phyloP scores from a whole-genome alignment of 2,888 invertebrate species.

The Mamestra brassicae region DNA sequence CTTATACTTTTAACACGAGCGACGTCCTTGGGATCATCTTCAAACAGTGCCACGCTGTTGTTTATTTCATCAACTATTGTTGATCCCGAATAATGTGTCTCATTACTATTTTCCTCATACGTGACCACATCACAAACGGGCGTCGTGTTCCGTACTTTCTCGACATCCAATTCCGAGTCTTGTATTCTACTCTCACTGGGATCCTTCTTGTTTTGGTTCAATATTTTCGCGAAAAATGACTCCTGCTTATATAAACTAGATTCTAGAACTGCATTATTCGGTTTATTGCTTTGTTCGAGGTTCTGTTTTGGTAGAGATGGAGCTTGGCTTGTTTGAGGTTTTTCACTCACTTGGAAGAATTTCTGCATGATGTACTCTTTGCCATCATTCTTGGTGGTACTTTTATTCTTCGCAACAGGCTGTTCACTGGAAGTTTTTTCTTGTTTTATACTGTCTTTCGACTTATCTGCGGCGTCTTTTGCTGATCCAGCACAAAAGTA shows the following conservation, averaged over 20 bases:
- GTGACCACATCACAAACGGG: slow-evolving; percentile 77
- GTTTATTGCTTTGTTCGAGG: neutral
- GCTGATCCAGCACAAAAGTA: slow-evolving; percentile 89
- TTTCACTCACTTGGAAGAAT: slow-evolving; percentile 72
- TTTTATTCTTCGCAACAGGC: slow-evolving; percentile 34
- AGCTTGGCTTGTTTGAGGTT: slow-evolving; percentile 15
- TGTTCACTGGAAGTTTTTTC: slow-evolving; percentile 31
- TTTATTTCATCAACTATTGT: slow-evolving; percentile 88
- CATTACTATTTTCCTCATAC: slow-evolving; percentile 83
- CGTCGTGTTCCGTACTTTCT: slow-evolving; percentile 69
- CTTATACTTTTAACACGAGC: slow-evolving; percentile 81
- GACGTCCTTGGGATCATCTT: slow-evolving; percentile 81
- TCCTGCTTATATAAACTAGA: slow-evolving; percentile 82
- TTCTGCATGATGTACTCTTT: slow-evolving; percentile 81
- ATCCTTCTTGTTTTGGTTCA: slow-evolving; percentile 68
- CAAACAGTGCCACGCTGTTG: slow-evolving; percentile 85
- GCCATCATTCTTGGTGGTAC: slow-evolving; percentile 62
- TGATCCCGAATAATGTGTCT: slow-evolving; percentile 84
- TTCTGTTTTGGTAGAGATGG: slow-evolving; percentile 10
- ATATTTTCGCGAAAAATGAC: slow-evolving; percentile 87
- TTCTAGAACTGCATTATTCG: slow-evolving; percentile 65
- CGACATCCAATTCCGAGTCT: slow-evolving; percentile 32
- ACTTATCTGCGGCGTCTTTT: slow-evolving; percentile 69
- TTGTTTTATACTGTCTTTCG: slow-evolving; percentile 56
- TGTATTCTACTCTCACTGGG: slow-evolving; percentile 37